Conservation (phyloP, 1,140 invertebrate genomes). For the Aphelenchoides fujianensis region DNA sequence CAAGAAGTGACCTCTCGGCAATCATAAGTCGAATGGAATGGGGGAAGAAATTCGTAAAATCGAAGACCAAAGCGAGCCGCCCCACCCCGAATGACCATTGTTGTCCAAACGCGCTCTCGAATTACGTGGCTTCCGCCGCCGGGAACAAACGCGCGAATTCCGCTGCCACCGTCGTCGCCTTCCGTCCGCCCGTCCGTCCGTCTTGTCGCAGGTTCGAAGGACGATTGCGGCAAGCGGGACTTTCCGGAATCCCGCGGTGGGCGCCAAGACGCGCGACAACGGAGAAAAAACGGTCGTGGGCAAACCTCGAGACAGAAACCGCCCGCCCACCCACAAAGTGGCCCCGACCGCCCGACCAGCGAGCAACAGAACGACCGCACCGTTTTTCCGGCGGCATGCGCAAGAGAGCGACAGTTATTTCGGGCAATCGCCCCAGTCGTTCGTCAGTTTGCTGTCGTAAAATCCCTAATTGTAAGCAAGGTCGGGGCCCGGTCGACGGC, state of each 20-base stretch:
- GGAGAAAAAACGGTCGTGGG: neutral
- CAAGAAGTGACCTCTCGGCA: no score
- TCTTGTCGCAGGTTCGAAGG: no score
- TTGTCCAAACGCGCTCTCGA: neutral
- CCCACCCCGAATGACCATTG: neutral
- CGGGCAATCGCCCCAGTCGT: neutral
- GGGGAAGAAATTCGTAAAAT: neutral
- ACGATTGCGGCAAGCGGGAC: no score
- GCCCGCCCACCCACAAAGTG: no score
- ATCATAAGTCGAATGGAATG: neutral
- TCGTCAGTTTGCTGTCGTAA: neutral
- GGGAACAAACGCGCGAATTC: constrained; percentile 2
- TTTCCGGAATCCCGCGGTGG: neutral
- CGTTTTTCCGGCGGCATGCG: neutral
- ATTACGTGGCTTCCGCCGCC: neutral
- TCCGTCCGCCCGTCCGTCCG: no score
- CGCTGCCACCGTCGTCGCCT: no score
- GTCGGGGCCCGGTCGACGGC: no score
- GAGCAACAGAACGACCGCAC: neutral
- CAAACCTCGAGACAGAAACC: no score
- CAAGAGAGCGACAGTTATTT: neutral
- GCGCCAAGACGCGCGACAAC: neutral
- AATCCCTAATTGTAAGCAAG: no score
- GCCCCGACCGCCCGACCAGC: neutral
- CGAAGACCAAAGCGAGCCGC: no score